Evolutionary conservation across 2,113 vertebrate genomes (phyloP), one percentile per base, ranked within the genome.

Genomic region (Cynopterus brachyotis): DNA sequence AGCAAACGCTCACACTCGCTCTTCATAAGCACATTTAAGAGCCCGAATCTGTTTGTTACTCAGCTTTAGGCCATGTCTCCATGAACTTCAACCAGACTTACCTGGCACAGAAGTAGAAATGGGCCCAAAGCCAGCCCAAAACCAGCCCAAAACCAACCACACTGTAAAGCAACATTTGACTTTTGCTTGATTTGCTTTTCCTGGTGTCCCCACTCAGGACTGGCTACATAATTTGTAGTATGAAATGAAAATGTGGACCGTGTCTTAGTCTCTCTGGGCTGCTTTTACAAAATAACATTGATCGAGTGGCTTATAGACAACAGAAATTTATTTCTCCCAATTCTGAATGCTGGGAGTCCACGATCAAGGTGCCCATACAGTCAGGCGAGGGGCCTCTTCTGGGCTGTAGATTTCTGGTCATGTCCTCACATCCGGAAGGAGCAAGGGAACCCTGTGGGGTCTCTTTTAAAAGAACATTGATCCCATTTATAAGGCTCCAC

Each of bases 1-100:
- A 84, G 67, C 8, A 6, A 70, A 42, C 30, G 32, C 81, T 66
- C 75, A 35, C 69, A n/a, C 84, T 78, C 45, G 30, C 69, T 45
- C n/a, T 55, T 28, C 30, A 3, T 26, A 57, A 95, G 81, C 86
- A 42, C 66, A 30, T 62, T 57, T 50, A 73, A 88, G 75, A 79
- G 64, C 76, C 81, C 50, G 60, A 35, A 78, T 93, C 86, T 94
- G 69, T 78, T 45, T 69, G 79, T 78, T 82, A 87, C 89, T 95
- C 91, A 83, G 67, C 70, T 62, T 87, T 40, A 83, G 67, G 19
- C 64, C 73, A 6, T 45, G 64, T 45, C 17, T 17, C 59, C 45
- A 6, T 26, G 64, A 75, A 62, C 80, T 76, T 67, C 86, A 64
- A 76, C 75, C 88, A 42, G 47, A 64, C 75, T 88, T 50, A 57